Evolutionary conservation across 2,113 vertebrate species (phyloP), one percentile per base, ranked within the genome.

Genomic region (Pampusana beccarii): DNA sequence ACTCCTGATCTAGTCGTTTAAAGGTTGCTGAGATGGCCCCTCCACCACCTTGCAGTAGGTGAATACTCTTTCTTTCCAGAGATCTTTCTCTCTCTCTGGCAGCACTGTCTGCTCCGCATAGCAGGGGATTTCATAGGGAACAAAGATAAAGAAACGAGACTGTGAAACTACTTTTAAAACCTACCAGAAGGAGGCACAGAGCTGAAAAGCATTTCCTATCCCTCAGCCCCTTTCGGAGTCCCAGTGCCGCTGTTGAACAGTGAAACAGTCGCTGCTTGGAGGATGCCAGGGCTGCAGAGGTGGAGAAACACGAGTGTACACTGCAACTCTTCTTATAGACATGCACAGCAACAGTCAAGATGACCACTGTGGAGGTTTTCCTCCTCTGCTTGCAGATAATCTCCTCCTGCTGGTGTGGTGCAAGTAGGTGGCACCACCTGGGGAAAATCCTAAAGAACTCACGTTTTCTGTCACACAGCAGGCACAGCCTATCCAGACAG

Each of bases 181-280:
- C 33, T 6, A 9, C 42, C 53, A 80, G 66, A 12, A 83, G 26
- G 23, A 28, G 50, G 29, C 58, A 77, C 2, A 44, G 72, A 60
- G 26, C 38, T 58, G 62, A 28, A 62, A 74, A 87, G 20, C 2
- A 7, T 13, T 65, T 75, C 42, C 23, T 42, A 36, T 28, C 21
- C 38, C 33, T 66, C 33, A 50, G 11, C 12, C 5, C 3, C 28
- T 57, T 28, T 26, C 4, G 17, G 34, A 19, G 31, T 54, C 4
- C 24, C 3, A 1, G 38, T 20, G 53, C 40, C 40, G 62, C 65
- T 34, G 72, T 36, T 2, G 2, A 44, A n/a, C 3, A 0, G 58
- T 0, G 1, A 11, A 24, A 31, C 36, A 19, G 42, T 23, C 4
- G 2, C 25, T 40, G 51, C 51, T 29, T 0, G 0, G 38, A 57